phyloP scores from a whole-genome alignment of 92 coral and sea anemone genomes.

The Pocillopora grandis region DNA sequence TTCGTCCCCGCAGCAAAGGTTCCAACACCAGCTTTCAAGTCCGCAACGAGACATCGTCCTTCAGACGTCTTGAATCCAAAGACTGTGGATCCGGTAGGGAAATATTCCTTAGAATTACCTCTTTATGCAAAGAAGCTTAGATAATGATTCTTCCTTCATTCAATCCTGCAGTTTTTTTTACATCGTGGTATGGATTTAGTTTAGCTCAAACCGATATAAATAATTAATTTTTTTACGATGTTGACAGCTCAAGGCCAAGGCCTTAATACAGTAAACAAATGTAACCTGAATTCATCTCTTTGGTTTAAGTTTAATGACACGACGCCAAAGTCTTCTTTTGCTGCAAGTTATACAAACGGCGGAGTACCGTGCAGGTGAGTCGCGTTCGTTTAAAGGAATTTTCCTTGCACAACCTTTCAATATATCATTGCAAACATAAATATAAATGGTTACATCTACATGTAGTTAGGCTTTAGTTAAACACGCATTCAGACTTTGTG shows the following conservation, averaged over 20 bases:
- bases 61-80: conserved; percentile 93
- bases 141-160: neutral
- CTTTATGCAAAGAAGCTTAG: no score
- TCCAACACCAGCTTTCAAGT: conserved; percentile 47
- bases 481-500: neutral
- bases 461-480: neutral
- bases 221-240: neutral
- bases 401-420: neutral
- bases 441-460: neutral
- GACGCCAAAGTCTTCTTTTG: conserved; percentile 91
- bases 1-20: conserved; percentile 52
- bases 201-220: neutral
- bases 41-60: conserved; percentile 68
- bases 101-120: neutral
- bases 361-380: conserved; percentile 97
- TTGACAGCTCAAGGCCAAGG: neutral
- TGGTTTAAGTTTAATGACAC: conserved; percentile 82
- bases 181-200: neutral
- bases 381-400: neutral
- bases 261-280: neutral
- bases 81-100: conserved; percentile 89
- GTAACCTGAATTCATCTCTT: conserved; percentile 16
- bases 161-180: no score
- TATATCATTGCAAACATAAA: neutral
- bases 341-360: conserved; percentile 92